Percentiles rank a stretch among this genome's conserved stretches.
phyloP scores from a whole-genome alignment of 2,113 vertebrate species.

The Holacanthus passer region DNA sequence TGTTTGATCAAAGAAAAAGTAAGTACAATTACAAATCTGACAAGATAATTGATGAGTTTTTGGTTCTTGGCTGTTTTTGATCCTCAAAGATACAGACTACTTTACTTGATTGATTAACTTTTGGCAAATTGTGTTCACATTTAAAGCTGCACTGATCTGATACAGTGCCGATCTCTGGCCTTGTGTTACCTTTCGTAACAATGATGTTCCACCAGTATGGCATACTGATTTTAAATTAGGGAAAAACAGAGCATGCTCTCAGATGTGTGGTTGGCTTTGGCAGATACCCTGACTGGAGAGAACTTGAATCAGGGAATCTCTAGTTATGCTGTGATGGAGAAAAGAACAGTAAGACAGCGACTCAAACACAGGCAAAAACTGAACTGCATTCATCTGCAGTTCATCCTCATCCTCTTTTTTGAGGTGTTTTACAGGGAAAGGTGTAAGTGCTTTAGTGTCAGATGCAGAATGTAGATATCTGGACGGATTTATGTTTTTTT shows the following conservation, averaged over 20 bases:
- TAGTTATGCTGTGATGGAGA: neutral
- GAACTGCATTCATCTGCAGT: neutral
- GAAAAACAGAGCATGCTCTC: neutral
- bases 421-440: neutral
- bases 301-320: neutral
- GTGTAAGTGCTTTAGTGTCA: neutral
- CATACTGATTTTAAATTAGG: neutral
- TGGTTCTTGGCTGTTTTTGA: no score
- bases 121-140: neutral
- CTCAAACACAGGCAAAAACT: neutral
- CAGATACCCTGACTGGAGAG: neutral
- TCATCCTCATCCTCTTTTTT: neutral
- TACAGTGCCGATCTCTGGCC: neutral
- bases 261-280: neutral
- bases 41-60: no score
- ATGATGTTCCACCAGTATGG: neutral
- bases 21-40: no score
- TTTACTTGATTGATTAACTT: neutral
- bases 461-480: neutral
- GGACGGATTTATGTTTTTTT: neutral
- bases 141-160: neutral
- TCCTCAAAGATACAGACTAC: no score
- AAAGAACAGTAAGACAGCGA: neutral
- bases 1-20: neutral
- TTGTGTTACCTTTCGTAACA: neutral